Evolutionary conservation across 2,797 vertebrate genomes (phyloP).

Genomic region (Rachycentron canadum): DNA sequence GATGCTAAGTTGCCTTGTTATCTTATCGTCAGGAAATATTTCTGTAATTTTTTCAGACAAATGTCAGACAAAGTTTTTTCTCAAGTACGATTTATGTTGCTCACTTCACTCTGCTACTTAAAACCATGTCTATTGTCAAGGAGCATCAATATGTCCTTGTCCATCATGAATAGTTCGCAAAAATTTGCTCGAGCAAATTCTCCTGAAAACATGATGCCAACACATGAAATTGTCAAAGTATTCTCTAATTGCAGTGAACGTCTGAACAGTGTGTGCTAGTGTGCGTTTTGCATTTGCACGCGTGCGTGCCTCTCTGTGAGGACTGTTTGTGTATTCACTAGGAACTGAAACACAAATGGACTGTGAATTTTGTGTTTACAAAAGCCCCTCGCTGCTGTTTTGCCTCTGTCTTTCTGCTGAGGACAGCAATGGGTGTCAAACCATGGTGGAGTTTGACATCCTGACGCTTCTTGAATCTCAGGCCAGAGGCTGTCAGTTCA

Average conservation of each 20-base stretch:
- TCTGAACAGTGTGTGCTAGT: constrained; percentile 6
- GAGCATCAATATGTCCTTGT: neutral
- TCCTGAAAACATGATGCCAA: neutral
- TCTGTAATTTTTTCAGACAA: constrained; percentile 25
- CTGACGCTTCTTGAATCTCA: constrained; percentile 76
- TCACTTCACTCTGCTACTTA: constrained; percentile 4
- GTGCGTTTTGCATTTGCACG: neutral
- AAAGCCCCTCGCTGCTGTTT: constrained; percentile 63
- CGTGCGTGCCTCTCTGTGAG: constrained; percentile 10
- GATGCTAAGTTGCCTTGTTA: neutral
- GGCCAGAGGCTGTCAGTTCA: constrained; percentile 80
- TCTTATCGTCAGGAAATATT: neutral
- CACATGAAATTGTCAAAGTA: neutral
- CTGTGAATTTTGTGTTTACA: constrained; percentile 73
- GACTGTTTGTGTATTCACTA: constrained; percentile 61
- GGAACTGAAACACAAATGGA: constrained; percentile 69
- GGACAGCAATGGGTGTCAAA: constrained; percentile 81
- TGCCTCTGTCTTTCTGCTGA: constrained; percentile 77
- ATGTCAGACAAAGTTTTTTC: constrained; percentile 3
- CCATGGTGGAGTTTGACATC: constrained; percentile 74
- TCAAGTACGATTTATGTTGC: neutral
- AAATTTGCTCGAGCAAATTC: too few species aligned
- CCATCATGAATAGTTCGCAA: neutral
- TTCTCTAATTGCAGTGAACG: neutral
- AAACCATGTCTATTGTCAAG: constrained; percentile 21